phyloP scores from a whole-genome alignment of 2,888 invertebrate genomes.

The Thymelicus sylvestris region DNA sequence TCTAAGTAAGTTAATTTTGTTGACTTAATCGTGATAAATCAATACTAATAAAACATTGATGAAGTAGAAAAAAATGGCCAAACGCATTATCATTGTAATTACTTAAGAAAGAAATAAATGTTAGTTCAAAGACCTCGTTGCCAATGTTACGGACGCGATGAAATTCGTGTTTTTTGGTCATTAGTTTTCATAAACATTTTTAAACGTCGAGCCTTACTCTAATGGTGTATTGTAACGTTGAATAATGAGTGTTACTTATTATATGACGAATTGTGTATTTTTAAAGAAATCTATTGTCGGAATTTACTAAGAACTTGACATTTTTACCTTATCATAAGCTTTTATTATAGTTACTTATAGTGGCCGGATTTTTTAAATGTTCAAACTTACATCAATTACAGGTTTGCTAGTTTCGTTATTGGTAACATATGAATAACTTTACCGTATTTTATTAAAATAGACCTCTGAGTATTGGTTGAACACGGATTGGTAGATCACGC shows the following conservation, averaged over 20 bases:
- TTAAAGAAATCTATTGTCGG: neutral
- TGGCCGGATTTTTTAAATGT: no score
- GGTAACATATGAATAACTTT: no score
- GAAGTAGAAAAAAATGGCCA: neutral
- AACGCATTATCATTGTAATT: neutral
- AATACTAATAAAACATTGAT: no score
- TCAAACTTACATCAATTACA: no score
- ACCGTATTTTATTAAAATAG: no score
- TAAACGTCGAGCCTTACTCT: neutral
- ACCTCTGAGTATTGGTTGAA: no score
- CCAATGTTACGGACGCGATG: constrained; percentile 16
- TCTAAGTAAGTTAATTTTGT: no score
- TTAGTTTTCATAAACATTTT: constrained; percentile 8
- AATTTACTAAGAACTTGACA: neutral
- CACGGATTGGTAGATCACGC: no score
- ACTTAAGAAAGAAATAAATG: neutral
- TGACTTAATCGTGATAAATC: no score
- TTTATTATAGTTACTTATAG: no score
- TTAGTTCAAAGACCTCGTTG: constrained; percentile 20
- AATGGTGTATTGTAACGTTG: neutral
- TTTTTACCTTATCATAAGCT: neutral
- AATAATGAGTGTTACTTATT: neutral
- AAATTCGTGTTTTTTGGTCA: constrained; percentile 15
- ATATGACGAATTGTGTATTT: neutral
- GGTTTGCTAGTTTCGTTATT: no score